Base-by-base conservation (phyloP, 2,113 vertebrate genomes). In the Rhabdomys dilectus region DNA sequence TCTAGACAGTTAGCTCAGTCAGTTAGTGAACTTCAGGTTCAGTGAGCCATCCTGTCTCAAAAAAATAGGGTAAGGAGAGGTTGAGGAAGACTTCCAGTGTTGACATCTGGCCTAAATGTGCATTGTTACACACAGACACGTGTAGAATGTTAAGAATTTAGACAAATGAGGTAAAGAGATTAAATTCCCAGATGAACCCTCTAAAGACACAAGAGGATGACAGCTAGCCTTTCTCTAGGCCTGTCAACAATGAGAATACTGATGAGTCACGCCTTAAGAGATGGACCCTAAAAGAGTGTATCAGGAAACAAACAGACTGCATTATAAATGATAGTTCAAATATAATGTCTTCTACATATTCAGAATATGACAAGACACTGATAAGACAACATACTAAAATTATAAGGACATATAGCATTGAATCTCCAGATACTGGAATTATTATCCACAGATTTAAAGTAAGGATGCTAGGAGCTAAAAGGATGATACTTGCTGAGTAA, bases 261-360 rank as follows among this genome's bases (percentile, higher is more conserved):
- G 48, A 22, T 91, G 68, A 94, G 81, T 26, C 56, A n/a, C 22
- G 80, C 72, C 16, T 89, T 94, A 86, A 72, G 51, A 51, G 10
- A 88, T 56, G 36, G 2, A 70, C 45, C 11, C 2, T 76, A 91
- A 51, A 53, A 95, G 73, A 76, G 68, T 92, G 36, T 66, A 53
- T 91, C 24, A 42, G 31, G 77, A 91, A 96, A 39, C n/a, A 95
- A 86, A 85, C 16, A 4, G 56, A 56, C 12, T 77, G n/a, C 66
- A 34, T 68, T 87, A 39, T 76, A 88, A 91, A 29, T 93, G 87
- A 89, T 29, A 70, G 89, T 88, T 94, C 64, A 96, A 62, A 76
- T 89, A 64, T 26, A 45, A 4, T 89, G 9, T 94, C 82, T 92
- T 85, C 22, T 51, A 87, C 53, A 45, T 82, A 91, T 39, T 85